phyloP scores from a whole-genome alignment of 2,113 vertebrate genomes.

The Gadus chalcogrammus region DNA sequence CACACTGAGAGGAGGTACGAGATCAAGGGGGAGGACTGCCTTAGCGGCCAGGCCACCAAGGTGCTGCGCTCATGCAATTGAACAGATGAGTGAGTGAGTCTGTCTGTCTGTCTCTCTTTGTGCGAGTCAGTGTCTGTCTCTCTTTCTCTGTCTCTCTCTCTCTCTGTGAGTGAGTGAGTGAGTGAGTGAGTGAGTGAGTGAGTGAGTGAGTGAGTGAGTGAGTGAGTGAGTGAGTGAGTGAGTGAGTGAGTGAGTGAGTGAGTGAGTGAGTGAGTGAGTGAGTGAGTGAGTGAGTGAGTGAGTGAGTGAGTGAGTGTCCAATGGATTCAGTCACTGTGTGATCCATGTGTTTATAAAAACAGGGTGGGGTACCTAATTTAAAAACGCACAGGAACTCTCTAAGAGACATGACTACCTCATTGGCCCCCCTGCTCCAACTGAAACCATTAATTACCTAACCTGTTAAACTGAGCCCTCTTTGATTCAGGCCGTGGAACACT shows the following conservation, averaged over 20 bases:
- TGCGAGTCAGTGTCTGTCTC: too few species aligned
- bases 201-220: neutral
- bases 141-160: too few species aligned
- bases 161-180: too few species aligned
- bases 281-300: neutral
- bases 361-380: too few species aligned
- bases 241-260: too few species aligned
- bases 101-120: too few species aligned
- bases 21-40: constrained; percentile 32
- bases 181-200: constrained; percentile 7
- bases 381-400: constrained; percentile 9
- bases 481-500: constrained; percentile 37
- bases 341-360: too few species aligned
- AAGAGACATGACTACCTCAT: constrained; percentile 12
- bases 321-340: too few species aligned
- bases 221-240: constrained; percentile 2
- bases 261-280: neutral
- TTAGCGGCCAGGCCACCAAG: constrained; percentile 9
- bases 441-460: constrained; percentile 32
- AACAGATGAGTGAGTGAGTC: constrained; percentile 6
- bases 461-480: constrained; percentile 26
- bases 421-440: constrained; percentile 12
- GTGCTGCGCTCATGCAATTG: constrained; percentile 13
- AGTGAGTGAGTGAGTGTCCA: neutral
- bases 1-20: constrained; percentile 4